Evolutionary conservation across 2,888 invertebrate species (phyloP).

Genomic region (Troides oblongomaculatus): DNA sequence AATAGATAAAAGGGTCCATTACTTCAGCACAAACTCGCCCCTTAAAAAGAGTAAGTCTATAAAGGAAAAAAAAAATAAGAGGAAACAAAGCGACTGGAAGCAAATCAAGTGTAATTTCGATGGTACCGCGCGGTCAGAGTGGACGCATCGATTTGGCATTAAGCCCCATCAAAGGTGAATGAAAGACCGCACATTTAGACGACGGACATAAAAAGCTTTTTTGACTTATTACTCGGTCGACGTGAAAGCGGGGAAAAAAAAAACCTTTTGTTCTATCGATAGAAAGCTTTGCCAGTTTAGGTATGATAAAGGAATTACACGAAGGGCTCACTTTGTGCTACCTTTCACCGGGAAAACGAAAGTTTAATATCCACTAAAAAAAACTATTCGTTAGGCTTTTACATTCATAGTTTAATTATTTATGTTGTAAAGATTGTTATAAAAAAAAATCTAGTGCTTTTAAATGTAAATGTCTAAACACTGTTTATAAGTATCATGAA

Average conservation of each 20-base stretch:
- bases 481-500: too few relatives aligned
- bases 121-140: constrained; percentile 20
- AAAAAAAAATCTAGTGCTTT: too few relatives aligned
- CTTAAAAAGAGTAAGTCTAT: constrained; percentile 5
- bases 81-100: constrained; percentile 16
- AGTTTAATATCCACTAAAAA: too few relatives aligned
- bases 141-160: constrained; percentile 29
- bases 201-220: constrained; percentile 19
- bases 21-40: constrained; percentile 15
- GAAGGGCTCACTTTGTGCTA: too few relatives aligned
- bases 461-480: too few relatives aligned
- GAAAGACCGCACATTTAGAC: constrained; percentile 17
- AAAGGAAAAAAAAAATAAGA: constrained; percentile 6
- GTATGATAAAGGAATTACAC: constrained; percentile 6
- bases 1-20: constrained; percentile 23
- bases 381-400: too few relatives aligned
- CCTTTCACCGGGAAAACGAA: too few relatives aligned
- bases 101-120: constrained; percentile 29
- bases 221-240: constrained; percentile 17
- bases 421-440: too few relatives aligned
- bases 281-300: constrained; percentile 14
- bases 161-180: constrained; percentile 29
- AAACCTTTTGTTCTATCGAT: constrained; percentile 20
- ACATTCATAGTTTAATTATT: too few relatives aligned
- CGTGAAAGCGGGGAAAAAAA: background rate